A percentile compares a stretch with the other conserved stretches of the same genome.
Conservation (phyloP, 2,888 invertebrate genomes). For the Hydraecia micacea region DNA sequence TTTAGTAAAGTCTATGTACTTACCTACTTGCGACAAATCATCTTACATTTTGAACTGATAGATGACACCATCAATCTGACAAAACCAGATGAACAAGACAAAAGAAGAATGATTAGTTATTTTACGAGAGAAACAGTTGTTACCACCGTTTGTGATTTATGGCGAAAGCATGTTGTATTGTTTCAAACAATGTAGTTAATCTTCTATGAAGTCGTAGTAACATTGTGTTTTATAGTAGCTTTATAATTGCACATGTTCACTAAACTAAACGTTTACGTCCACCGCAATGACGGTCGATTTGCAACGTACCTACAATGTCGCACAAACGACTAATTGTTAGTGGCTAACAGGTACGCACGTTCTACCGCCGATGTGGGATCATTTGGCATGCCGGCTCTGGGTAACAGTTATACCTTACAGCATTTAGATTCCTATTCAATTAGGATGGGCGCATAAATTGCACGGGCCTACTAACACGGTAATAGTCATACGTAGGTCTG, state of each 20-base stretch:
- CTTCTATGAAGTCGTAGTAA: neutral
- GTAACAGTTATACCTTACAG: slow-evolving; percentile 11
- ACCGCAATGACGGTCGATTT: slow-evolving; percentile 42
- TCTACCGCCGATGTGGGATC: slow-evolving; percentile 25
- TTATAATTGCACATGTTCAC: neutral
- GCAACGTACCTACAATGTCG: slow-evolving; percentile 15
- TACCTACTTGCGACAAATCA: neutral
- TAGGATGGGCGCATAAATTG: slow-evolving; percentile 6
- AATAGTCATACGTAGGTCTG: neutral
- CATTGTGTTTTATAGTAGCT: neutral
- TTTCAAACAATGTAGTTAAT: slow-evolving; percentile 2
- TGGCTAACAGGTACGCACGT: slow-evolving; percentile 42
- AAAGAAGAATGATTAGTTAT: neutral
- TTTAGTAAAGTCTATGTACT: neutral
- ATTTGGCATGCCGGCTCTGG: slow-evolving; percentile 39
- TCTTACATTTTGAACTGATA: neutral
- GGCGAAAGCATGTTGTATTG: neutral
- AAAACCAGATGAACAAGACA: neutral
- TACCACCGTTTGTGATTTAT: slow-evolving; percentile 9
- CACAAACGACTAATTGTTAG: slow-evolving; percentile 52
- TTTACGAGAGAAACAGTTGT: neutral
- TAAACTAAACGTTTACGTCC: slow-evolving; percentile 29
- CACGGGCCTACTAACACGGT: neutral
- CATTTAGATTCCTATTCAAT: slow-evolving; percentile 22
- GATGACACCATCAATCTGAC: neutral